Base-by-base conservation (phyloP, 2,888 invertebrate species). In the Aspidapion aeneum region DNA sequence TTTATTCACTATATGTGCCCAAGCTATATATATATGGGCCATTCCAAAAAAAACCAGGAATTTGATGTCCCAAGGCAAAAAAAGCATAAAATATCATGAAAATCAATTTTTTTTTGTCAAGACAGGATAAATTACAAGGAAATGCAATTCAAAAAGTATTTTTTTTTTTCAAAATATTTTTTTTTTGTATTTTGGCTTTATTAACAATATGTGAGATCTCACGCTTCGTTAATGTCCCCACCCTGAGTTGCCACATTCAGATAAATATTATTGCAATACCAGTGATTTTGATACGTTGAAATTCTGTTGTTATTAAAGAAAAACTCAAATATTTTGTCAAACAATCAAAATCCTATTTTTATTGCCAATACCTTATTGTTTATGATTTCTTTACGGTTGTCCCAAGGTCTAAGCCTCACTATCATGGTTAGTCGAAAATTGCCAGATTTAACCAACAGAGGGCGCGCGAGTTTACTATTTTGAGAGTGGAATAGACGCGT, bases 21-120 rank as follows among this genome's bases (percentile, higher is more conserved):
- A 35, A 35, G 12, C 3, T 35, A 35, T 35, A 7, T 12, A 35
- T 35, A 35, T 35, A 3, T 35, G 35, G 35, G 35, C 35, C 12
- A 12, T 35, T 35, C 35, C 12, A 3, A 35, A 35, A 35, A 35
- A 35, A 35, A 35, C 35, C 35, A 12, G 35, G 35, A 35, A 7
- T 35, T 35, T 35, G 35, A 35, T 35, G 35, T 35, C 35, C 35
- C 35, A 3, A 35, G 35, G 5, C 58, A 73, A 69, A 21, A 66
- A 59, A 63, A 22, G 63, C 65, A 59, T 58, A 21, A 60, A 57
- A 61, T 20, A 57, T 56, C 20, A 56, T 21, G n/a, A 52, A 22
- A 35, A 22, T 35, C 16, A 59, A 5, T 59, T 12, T 51, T n/a
- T 54, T 17, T 61, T 57, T 63, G 60, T 61, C 61, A 50, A 57